Evolutionary conservation across 2,113 vertebrate species (phyloP).

Genomic region (Megaleporinus macrocephalus): DNA sequence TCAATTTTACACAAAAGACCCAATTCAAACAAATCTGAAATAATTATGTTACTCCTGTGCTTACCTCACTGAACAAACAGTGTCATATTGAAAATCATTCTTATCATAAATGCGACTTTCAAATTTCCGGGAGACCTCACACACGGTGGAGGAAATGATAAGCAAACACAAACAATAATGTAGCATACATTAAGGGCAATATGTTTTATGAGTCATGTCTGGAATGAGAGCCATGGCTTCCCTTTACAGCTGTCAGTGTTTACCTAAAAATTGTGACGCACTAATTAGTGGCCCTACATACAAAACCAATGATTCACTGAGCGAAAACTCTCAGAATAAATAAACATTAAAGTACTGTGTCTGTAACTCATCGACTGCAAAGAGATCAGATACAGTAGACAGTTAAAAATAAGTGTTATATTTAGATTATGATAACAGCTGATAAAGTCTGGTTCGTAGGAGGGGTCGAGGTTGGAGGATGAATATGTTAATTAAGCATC

Average conservation of each 20-base stretch:
- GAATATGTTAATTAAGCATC: too few species aligned
- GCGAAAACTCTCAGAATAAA: not conserved
- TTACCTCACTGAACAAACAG: slow-evolving; percentile 29
- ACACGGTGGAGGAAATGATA: not conserved
- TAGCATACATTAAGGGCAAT: not conserved
- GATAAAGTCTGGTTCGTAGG: too few species aligned
- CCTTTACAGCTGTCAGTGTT: slow-evolving; percentile 24
- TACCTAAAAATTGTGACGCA: slow-evolving; percentile 12
- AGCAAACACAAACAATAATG: slow-evolving; percentile 1
- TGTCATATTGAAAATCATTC: slow-evolving; percentile 16
- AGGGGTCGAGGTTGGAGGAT: too few species aligned
- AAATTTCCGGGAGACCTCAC: slow-evolving; percentile 40
- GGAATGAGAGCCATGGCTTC: slow-evolving; percentile 1
- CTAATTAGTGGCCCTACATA: not conserved
- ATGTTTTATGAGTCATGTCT: slow-evolving; percentile 19
- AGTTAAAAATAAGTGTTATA: too few species aligned
- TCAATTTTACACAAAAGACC: not conserved
- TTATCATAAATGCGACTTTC: slow-evolving; percentile 22
- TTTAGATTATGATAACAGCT: too few species aligned
- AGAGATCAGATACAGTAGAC: too few species aligned
- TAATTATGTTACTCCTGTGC: not conserved
- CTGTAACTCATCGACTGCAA: too few species aligned
- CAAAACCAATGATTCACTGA: not conserved
- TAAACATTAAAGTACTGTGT: not conserved
- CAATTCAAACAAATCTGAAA: slow-evolving; percentile 7